Evolutionary conservation across 1,140 invertebrate genomes (phyloP).

Genomic region (Pachyrhynchus sulphureomaculatus): DNA sequence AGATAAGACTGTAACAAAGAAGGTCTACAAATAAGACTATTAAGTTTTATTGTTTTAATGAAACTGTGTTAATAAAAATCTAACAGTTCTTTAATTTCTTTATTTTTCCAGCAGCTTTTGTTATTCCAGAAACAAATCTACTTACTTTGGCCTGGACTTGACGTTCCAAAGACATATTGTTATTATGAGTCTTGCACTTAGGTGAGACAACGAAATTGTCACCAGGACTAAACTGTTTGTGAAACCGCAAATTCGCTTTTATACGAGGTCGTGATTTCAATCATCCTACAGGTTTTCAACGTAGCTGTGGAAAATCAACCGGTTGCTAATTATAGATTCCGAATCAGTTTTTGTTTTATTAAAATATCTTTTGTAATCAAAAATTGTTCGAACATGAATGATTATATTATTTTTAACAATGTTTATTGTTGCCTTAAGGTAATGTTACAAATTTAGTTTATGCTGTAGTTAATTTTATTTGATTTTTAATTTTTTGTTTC

Average conservation of each 20-base stretch:
- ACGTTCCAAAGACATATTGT: constrained; percentile 73
- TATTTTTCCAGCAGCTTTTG: constrained; percentile 1
- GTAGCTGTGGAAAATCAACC: constrained; percentile 23
- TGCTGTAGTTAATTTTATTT: too few species aligned
- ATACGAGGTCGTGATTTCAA: constrained; percentile 29
- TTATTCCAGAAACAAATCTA: constrained; percentile 11
- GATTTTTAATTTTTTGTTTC: too few species aligned
- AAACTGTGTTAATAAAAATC: too few species aligned
- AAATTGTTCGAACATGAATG: constrained; percentile 19
- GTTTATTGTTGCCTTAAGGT: too few species aligned
- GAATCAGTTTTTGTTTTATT: constrained; percentile 23
- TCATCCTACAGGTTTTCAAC: constrained; percentile 27
- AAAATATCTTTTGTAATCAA: constrained; percentile 22
- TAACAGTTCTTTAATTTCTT: neutral
- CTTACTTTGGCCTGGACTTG: constrained; percentile 76
- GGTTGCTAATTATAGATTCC: constrained; percentile 19
- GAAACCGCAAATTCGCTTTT: constrained; percentile 19
- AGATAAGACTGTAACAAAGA: too few species aligned
- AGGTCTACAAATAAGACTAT: too few species aligned
- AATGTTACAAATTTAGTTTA: too few species aligned
- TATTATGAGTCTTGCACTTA: constrained; percentile 14
- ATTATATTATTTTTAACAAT: constrained; percentile 3
- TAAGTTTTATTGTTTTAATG: too few species aligned
- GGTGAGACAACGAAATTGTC: constrained; percentile 16
- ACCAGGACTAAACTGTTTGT: constrained; percentile 25